Base-by-base conservation (phyloP, 1,140 invertebrate species). In the Euborellia annulipes region DNA sequence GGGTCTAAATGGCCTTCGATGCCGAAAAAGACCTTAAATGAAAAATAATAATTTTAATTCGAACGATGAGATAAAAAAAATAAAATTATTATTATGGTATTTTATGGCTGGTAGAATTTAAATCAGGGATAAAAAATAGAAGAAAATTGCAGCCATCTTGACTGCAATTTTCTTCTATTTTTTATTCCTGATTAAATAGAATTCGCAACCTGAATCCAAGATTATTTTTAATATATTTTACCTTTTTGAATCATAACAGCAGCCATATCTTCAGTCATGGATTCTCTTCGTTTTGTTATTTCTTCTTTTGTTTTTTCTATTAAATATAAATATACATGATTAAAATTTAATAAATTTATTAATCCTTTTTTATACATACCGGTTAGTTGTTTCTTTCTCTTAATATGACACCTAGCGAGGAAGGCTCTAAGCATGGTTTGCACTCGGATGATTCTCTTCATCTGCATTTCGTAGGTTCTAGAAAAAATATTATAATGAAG, bases 361-460 rank as follows among this genome's bases (percentile, higher is more conserved):
- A 4, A 6, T 27, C 4, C 23, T 27, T 27, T 27, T n/a, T n/a
- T n/a, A n/a, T n/a, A n/a, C 17, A 14, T 13, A 22, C 16, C 34
- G n/a, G 38, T 22, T 18, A 18, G 3, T 21, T 32, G 9, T 19
- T 46, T 46, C 27, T 46, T 37, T 16, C 14, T 27, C 23, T 44
- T 49, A 7, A 46, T 37, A 27, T 27, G 23, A 27, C 75, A 69
- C 39, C 70, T 68, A 0, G 81, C 82, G 14, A 90, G 61, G 54
- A 85, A 83, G 2, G 82, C 71, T 50, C 85, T 65, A 65, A 90
- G 78, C 76, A 89, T 85, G 36, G 82, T 79, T 55, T 90, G 86
- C n/a, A 89, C 82, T 61, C 88, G 89, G 19, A 89, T 68, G 30
- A 90, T 85, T 66, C 89, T 89, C 58, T 83, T 85, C 30, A 90